Evolutionary conservation across 2,888 invertebrate species (phyloP).

Genomic region (Chesias legatella): DNA sequence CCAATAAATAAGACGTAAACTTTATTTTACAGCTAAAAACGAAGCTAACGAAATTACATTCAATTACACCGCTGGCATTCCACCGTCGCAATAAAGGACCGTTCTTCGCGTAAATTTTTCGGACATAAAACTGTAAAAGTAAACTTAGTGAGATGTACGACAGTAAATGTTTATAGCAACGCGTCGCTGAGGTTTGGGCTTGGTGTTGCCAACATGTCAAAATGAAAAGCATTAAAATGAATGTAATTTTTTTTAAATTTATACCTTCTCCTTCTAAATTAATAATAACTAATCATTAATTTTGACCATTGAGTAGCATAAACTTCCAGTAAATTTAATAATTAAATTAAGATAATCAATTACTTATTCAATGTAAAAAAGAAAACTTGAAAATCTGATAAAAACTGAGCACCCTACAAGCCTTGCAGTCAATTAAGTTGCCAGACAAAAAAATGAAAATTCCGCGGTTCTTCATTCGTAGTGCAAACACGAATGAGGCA

Average conservation of each 20-base stretch:
- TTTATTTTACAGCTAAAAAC: conserved; percentile 77
- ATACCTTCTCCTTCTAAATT: too few relatives aligned
- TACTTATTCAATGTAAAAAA: too few relatives aligned
- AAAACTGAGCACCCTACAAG: too few relatives aligned
- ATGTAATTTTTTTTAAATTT: too few relatives aligned
- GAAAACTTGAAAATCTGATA: too few relatives aligned
- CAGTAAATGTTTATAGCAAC: conserved; percentile 72
- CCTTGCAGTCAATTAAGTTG: conserved; percentile 57
- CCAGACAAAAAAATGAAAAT: conserved; percentile 63
- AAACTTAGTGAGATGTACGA: conserved; percentile 76
- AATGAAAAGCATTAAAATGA: too few relatives aligned
- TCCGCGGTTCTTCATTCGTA: conserved; percentile 60
- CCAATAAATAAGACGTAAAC: conserved; percentile 78
- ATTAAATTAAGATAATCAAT: too few relatives aligned
- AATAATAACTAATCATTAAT: too few relatives aligned
- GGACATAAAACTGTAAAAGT: conserved; percentile 79
- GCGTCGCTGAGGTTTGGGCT: conserved; percentile 25
- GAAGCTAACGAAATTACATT: conserved; percentile 79
- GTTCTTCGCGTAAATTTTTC: conserved; percentile 76
- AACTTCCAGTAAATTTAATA: too few relatives aligned
- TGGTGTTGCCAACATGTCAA: conserved; percentile 21
- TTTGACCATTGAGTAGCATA: too few relatives aligned
- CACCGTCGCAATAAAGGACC: conserved; percentile 68
- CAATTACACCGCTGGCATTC: conserved; percentile 75
- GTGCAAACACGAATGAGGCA: conserved; percentile 71